phyloP scores from a whole-genome alignment of 2,888 invertebrate species.

The Ormyrus rosae region DNA sequence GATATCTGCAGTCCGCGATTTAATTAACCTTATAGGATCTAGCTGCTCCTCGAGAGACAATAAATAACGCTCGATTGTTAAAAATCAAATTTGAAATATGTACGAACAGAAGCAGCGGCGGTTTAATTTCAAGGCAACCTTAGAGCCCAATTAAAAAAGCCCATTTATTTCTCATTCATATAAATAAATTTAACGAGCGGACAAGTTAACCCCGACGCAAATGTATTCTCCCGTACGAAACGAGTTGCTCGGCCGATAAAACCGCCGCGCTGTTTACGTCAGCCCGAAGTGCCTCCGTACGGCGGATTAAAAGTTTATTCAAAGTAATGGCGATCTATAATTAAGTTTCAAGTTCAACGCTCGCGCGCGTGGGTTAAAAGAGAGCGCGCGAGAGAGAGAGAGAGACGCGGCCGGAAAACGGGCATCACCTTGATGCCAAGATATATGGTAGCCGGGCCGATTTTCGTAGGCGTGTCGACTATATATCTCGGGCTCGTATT shows the following conservation, averaged over 20 bases:
- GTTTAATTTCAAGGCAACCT: slow-evolving; percentile 2
- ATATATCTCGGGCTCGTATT: too few relatives aligned
- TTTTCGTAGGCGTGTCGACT: slow-evolving; percentile 41
- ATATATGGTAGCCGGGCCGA: neutral
- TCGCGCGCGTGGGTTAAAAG: slow-evolving; percentile 21
- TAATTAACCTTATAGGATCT: too few relatives aligned
- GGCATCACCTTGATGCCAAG: slow-evolving; percentile 6
- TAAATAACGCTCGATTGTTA: too few relatives aligned
- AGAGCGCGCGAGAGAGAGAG: neutral
- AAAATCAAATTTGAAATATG: too few relatives aligned
- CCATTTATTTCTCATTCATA: slow-evolving; percentile 15
- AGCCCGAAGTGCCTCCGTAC: neutral
- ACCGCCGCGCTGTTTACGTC: neutral
- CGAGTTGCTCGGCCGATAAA: slow-evolving; percentile 5
- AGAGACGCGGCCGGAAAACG: slow-evolving; percentile 21
- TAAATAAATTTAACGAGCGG: neutral
- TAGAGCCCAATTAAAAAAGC: neutral
- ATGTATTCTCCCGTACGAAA: slow-evolving; percentile 4
- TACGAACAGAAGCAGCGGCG: too few relatives aligned
- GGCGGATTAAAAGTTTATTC: slow-evolving; percentile 36
- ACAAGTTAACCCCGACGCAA: too few relatives aligned
- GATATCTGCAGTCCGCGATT: too few relatives aligned
- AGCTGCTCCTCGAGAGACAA: too few relatives aligned
- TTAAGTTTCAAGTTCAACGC: slow-evolving; percentile 43
- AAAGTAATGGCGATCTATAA: slow-evolving; percentile 32